Percentiles rank a stretch among this genome's conserved stretches.
Conservation (phyloP, 2,113 vertebrate genomes). For the Archocentrus centrarchus region DNA sequence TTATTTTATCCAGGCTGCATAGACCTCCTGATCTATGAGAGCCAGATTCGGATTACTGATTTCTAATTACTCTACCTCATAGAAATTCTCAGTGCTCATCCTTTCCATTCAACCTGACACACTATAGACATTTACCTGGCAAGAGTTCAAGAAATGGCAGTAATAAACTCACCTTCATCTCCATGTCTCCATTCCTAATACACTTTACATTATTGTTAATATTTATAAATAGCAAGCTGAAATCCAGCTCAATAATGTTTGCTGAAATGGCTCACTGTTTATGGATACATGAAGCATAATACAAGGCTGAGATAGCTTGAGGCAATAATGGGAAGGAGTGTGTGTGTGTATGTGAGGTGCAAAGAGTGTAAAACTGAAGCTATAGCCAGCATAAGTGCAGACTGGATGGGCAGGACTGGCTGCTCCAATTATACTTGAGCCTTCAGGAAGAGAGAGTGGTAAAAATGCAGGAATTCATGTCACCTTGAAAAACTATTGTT, state of each 20-base stretch:
- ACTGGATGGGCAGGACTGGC: conserved; percentile 47
- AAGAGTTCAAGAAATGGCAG: conserved; percentile 56
- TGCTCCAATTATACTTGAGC: conserved; percentile 62
- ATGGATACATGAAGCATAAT: conserved; percentile 33
- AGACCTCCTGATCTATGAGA: not conserved
- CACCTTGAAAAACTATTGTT: conserved; percentile 47
- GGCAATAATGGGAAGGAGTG: conserved; percentile 33
- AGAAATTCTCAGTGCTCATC: conserved; percentile 42
- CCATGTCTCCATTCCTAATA: conserved; percentile 65
- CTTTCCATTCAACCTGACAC: conserved; percentile 50
- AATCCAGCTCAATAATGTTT: conserved; percentile 57
- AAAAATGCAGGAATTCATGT: conserved; percentile 35
- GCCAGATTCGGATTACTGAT: conserved; percentile 16
- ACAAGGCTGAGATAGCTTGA: conserved; percentile 54
- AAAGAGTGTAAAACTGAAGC: conserved; percentile 21
- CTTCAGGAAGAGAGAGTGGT: conserved; percentile 37
- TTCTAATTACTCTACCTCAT: conserved; percentile 58
- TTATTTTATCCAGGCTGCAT: conserved; percentile 34
- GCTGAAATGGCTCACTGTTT: conserved; percentile 55
- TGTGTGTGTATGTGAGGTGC: not conserved
- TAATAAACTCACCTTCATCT: conserved; percentile 54
- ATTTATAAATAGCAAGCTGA: conserved; percentile 70
- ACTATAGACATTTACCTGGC: conserved; percentile 36
- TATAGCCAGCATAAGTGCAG: conserved; percentile 44
- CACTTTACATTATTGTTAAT: conserved; percentile 75